Evolutionary conservation across 2,113 vertebrate species (phyloP).

Genomic region (Cyprichromis sp.): DNA sequence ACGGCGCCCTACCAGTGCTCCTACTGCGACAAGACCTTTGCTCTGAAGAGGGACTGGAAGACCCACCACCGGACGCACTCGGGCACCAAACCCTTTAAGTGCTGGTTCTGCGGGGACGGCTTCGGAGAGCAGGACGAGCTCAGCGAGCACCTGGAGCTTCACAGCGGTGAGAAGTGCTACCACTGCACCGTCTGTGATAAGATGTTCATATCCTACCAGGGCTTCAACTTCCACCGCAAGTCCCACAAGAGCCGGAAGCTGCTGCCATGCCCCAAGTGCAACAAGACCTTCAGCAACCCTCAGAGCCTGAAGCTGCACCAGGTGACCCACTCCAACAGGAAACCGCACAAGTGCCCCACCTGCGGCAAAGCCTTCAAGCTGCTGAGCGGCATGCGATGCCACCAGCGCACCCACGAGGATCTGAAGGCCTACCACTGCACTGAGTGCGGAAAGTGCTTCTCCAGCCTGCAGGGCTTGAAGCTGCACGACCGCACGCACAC

Average conservation of each 20-base stretch:
- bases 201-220: slow-evolving; percentile 55
- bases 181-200: slow-evolving; percentile 33
- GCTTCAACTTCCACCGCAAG: slow-evolving; percentile 50
- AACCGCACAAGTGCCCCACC: slow-evolving; percentile 35
- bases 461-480: slow-evolving; percentile 54
- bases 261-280: slow-evolving; percentile 36
- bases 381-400: slow-evolving; percentile 36
- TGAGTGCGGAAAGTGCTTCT: slow-evolving; percentile 50
- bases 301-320: slow-evolving; percentile 57
- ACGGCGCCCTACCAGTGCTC: slow-evolving; percentile 29
- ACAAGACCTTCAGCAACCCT: slow-evolving; percentile 40
- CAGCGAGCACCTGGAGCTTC: not conserved
- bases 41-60: slow-evolving; percentile 51
- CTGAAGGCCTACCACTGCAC: slow-evolving; percentile 37
- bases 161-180: slow-evolving; percentile 43
- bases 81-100: slow-evolving; percentile 42
- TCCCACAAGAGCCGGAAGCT: not conserved
- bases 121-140: slow-evolving; percentile 23
- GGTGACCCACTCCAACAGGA: slow-evolving; percentile 39
- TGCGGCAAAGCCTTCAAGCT: slow-evolving; percentile 57
- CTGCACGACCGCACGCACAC: slow-evolving; percentile 56
- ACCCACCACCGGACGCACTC: slow-evolving; percentile 53
- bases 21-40: slow-evolving; percentile 42
- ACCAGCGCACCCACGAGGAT: slow-evolving; percentile 39
- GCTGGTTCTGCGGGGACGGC: slow-evolving; percentile 56